Evolutionary conservation across 2,888 invertebrate species (phyloP).

Genomic region (Halocaridina rubra): DNA sequence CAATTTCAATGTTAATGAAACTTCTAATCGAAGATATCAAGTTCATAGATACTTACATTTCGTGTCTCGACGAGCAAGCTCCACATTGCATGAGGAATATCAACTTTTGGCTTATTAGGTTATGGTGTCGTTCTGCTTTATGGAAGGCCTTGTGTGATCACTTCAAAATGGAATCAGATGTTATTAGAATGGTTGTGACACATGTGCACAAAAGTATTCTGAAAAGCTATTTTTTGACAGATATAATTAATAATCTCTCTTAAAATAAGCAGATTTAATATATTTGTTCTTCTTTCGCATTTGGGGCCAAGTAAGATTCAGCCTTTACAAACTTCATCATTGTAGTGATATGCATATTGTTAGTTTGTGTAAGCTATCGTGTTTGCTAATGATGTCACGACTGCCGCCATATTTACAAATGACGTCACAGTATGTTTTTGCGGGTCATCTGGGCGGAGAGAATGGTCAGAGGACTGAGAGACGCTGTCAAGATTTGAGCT

Average conservation of each 20-base stretch:
- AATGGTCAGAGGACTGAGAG: too few relatives aligned
- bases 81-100: conserved; percentile 20
- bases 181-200: neutral
- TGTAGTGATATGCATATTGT: too few relatives aligned
- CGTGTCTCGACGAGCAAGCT: conserved; percentile 1
- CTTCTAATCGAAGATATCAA: conserved; percentile 32
- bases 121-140: conserved; percentile 34
- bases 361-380: too few relatives aligned
- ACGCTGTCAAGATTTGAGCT: too few relatives aligned
- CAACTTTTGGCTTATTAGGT: conserved; percentile 25
- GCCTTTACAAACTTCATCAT: too few relatives aligned
- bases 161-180: neutral
- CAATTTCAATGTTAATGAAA: neutral
- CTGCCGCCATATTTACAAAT: too few relatives aligned
- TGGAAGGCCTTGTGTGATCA: conserved; percentile 10
- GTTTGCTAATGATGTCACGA: too few relatives aligned
- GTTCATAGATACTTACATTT: conserved; percentile 2
- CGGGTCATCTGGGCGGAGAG: too few relatives aligned
- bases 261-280: too few relatives aligned
- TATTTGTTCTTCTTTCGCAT: too few relatives aligned
- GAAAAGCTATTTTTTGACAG: neutral
- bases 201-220: neutral
- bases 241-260: conserved; percentile 28
- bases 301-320: too few relatives aligned
- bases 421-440: too few relatives aligned